Conservation (phyloP, 2,113 vertebrate species). For the Dromiciops gliroides region DNA sequence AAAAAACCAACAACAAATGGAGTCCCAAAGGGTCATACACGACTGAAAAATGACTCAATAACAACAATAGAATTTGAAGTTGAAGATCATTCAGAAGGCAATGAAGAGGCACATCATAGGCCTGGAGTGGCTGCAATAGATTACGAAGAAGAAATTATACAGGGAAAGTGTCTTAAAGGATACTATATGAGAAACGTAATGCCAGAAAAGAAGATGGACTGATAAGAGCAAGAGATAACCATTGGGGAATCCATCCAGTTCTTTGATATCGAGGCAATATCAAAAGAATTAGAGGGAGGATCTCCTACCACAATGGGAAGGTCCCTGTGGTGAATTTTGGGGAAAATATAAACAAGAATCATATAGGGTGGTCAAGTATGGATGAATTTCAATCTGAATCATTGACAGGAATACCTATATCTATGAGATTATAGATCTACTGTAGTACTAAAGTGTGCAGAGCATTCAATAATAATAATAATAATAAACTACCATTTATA, state of each 20-base stretch:
- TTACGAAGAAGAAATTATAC: not conserved
- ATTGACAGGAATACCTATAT: not conserved
- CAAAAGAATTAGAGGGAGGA: not conserved
- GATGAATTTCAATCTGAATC: not conserved
- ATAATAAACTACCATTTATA: not conserved
- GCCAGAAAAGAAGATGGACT: not conserved
- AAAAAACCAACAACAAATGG: not conserved
- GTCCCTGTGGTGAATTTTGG: not conserved
- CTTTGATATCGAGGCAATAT: not conserved
- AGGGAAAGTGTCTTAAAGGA: not conserved
- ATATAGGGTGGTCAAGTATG: not conserved
- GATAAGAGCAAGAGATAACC: not conserved
- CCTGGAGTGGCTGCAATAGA: not conserved
- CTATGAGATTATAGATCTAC: not conserved
- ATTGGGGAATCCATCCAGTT: not conserved
- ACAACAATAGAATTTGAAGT: not conserved
- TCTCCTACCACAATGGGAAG: not conserved
- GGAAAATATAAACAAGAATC: not conserved
- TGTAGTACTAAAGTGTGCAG: not conserved
- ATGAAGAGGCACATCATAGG: not conserved
- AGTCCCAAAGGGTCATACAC: not conserved
- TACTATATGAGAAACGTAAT: not conserved
- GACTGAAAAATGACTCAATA: not conserved
- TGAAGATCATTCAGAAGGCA: not conserved
- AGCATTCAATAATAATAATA: not conserved